Conservation (phyloP, 53 echinoderm and acorn worm species). For the Hippasteria phrygiana region DNA sequence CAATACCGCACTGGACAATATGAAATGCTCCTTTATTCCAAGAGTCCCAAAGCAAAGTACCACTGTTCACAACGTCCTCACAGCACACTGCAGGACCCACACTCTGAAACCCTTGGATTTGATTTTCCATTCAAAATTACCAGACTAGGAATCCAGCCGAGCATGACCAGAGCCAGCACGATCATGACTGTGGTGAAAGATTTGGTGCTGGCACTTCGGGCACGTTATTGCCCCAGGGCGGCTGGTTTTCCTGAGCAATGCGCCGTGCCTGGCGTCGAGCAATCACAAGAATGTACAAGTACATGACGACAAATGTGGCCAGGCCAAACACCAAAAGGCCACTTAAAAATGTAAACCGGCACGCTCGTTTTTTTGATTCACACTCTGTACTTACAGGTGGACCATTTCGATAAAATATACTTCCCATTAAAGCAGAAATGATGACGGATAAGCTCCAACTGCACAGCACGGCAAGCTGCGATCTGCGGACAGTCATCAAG, state of each 20-base stretch:
- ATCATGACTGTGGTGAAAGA: conserved; percentile 17
- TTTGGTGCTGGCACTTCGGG: background rate
- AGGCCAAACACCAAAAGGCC: background rate
- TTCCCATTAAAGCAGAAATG: background rate
- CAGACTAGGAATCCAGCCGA: conserved; percentile 30
- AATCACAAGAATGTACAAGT: conserved; percentile 18
- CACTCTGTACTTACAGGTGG: no score
- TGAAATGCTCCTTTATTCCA: no score
- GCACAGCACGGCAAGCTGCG: background rate
- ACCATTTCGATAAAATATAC: no score
- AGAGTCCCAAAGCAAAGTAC: no score
- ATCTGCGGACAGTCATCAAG: background rate
- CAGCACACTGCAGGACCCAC: no score
- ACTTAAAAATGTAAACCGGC: no score
- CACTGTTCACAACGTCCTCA: no score
- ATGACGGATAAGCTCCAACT: background rate
- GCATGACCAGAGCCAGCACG: background rate
- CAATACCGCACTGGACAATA: no score
- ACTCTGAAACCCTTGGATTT: no score
- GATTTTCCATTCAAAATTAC: no score
- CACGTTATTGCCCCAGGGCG: background rate
- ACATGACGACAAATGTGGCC: background rate
- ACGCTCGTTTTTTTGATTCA: no score
- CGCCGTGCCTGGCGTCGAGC: background rate
- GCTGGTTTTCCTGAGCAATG: conserved; percentile 1